A percentile compares a stretch with the other conserved stretches of the same genome.
These are phyloP conservation scores for Columbina picui DNA, from an alignment of 2,113 vertebrate genomes.

Conservation along the genomic window DNA sequence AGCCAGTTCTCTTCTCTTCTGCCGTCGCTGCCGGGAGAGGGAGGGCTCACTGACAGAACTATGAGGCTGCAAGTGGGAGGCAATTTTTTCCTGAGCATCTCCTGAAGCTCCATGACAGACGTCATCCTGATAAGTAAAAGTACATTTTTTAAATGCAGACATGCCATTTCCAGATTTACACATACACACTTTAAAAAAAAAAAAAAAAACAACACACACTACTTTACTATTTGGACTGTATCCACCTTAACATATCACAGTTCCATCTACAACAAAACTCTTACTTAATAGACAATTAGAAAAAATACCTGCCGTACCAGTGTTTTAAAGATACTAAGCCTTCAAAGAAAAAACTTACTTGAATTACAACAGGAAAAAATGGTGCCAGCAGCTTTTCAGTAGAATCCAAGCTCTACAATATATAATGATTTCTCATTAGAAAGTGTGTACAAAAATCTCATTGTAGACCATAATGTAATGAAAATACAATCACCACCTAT, in stretches of 20 bases:
- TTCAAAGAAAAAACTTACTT: conserved; percentile 63
- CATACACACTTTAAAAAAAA: not conserved
- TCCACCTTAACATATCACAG: not conserved
- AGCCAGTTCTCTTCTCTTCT: conserved; percentile 60
- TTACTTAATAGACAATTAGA: not conserved
- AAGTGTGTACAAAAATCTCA: not conserved
- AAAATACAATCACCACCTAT: not conserved
- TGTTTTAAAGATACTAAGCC: not conserved
- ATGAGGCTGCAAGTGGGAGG: conserved; percentile 41
- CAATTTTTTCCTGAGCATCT: conserved; percentile 13
- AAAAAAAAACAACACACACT: not conserved
- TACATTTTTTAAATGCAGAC: not conserved
- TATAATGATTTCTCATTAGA: conserved; percentile 12
- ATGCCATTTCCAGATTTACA: not conserved
- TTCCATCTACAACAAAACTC: not conserved
- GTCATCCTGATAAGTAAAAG: conserved; percentile 69
- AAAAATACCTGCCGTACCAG: not conserved
- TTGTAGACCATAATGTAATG: not conserved
- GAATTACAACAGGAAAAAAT: conserved; percentile 55
- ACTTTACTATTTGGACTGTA: not conserved
- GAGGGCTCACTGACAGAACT: conserved; percentile 76
- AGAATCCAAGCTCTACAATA: conserved; percentile 79
- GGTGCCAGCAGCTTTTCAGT: conserved; percentile 83
- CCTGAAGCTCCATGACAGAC: not conserved
- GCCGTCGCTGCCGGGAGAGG: conserved; percentile 71